Base-by-base conservation (phyloP, 2,888 invertebrate genomes). In the Drosophila aldrichi region DNA sequence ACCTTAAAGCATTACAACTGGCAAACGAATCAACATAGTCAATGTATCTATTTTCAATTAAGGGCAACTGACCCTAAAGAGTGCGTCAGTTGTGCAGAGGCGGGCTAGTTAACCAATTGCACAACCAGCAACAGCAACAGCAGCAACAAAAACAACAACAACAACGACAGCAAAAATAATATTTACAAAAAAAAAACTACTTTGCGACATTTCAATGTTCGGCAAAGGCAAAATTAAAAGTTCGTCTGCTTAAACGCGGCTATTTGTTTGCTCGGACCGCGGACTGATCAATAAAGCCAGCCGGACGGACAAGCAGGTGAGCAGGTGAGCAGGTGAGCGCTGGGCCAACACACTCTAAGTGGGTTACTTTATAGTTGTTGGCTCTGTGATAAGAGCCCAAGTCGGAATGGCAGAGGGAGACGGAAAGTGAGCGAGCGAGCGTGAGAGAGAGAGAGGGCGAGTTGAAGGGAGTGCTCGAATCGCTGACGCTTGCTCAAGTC, bases 401-500 rank as follows among this genome's bases (percentile, higher is more conserved):
- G 69, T 67, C 78, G 66, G 58, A 81, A 80, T 58, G 32, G 48
- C 36, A 25, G 25, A 43, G 25, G 12, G 16, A 48, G 12, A 34
- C 18, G 16, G 20, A 8, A 7, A 25, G 43, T 1, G 18, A n/a
- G 29, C 5, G 48, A 29, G 48, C 3, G 44, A 16, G 40, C 12
- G 20, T 3, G 20, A 34, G 34, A 7, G 3, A 25, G 25, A 25
- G 51, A 34, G 38, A 18, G 18, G 16, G 64, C 29, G 22, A 6
- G 14, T 4, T 41, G 18, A 38, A 49, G 38, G 12, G 22, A n/a
- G 55, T 16, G 64, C 38, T 64, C 29, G 65, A 63, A 70, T 55
- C 62, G 57, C 52, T 43, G 70, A 67, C 77, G 89, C 89, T 88
- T 88, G 77, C 89, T 90, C 90, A 88, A 88, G 87, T 82, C 89